These are phyloP conservation scores for Neolamprologus ventralis DNA, from an alignment of 2,113 vertebrate species.

Conservation along the genomic window DNA sequence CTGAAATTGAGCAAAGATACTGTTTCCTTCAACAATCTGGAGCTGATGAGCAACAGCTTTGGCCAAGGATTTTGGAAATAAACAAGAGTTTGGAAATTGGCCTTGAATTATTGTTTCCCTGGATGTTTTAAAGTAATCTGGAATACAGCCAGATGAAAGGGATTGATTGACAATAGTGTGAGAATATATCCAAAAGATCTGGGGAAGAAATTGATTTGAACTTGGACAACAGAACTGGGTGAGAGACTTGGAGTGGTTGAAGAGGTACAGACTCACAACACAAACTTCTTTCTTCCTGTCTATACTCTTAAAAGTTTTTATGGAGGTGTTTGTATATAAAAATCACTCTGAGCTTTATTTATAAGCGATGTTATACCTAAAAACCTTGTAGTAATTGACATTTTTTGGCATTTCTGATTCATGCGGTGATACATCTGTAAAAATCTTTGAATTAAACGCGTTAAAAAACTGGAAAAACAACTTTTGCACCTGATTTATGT, in stretches of 20 bases:
- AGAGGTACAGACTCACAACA: neutral
- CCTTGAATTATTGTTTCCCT: accelerated
- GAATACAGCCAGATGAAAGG: neutral
- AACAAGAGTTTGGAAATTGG: neutral
- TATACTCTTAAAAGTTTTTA: accelerated
- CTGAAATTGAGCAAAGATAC: accelerated
- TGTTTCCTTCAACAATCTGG: neutral
- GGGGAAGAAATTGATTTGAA: neutral
- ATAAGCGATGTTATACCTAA: accelerated
- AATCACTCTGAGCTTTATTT: neutral
- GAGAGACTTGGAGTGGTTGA: neutral
- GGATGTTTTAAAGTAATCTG: neutral
- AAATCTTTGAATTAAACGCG: accelerated
- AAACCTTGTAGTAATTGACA: neutral
- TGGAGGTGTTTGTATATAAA: neutral
- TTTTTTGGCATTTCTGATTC: neutral
- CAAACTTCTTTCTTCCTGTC: neutral
- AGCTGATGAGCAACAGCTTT: neutral
- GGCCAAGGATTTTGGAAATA: neutral
- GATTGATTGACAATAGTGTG: neutral
- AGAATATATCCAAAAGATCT: neutral
- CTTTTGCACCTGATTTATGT: neutral
- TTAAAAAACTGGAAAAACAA: neutral
- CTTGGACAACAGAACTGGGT: neutral
- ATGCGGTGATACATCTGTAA: neutral